Evolutionary conservation across 2,797 vertebrate species (phyloP).

Genomic region (Rhynchonycteris naso): DNA sequence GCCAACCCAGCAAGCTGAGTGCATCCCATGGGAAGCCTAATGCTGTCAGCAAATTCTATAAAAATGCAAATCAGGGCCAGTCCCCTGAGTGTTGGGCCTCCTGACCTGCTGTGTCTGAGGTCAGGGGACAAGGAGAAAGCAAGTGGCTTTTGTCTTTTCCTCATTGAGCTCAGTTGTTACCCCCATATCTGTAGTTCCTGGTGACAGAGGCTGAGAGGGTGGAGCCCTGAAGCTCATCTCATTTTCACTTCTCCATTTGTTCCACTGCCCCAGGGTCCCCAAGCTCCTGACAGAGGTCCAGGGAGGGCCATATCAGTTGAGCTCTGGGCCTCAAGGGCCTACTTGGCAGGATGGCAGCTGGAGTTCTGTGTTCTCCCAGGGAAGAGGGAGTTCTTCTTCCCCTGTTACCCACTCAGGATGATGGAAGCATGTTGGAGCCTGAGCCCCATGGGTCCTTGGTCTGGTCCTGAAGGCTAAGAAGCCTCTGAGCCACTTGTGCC

Average conservation of each 20-base stretch:
- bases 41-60: not conserved
- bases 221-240: not conserved
- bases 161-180: not conserved
- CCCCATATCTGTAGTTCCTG: too few species aligned
- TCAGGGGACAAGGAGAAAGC: not conserved
- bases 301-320: not conserved
- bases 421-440: not conserved
- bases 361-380: not conserved
- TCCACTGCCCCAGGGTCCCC: not conserved
- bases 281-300: too few species aligned
- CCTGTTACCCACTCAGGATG: not conserved
- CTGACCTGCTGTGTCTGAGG: not conserved
- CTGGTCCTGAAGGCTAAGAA: too few species aligned
- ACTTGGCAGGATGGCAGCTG: not conserved
- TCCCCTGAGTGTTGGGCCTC: too few species aligned
- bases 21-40: not conserved
- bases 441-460: accelerated
- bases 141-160: not conserved
- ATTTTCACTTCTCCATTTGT: not conserved
- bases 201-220: not conserved
- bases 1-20: not conserved
- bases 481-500: not conserved
- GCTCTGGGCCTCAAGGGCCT: not conserved
- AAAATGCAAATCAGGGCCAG: not conserved
- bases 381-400: not conserved